Conservation (phyloP, 2,113 vertebrate species). For the Erythrolamprus reginae region DNA sequence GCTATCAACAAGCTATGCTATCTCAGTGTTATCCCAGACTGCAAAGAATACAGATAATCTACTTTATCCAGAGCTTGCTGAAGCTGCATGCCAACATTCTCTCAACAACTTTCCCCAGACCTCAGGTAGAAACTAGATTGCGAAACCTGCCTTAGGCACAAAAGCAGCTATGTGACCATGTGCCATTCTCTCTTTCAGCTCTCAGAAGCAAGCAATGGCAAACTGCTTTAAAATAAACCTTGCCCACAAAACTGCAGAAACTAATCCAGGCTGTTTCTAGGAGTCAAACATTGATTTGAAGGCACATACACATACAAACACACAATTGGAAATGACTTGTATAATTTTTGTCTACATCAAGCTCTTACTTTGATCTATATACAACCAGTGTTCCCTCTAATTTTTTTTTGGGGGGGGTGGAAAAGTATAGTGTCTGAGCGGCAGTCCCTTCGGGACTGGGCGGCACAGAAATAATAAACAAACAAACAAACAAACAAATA, state of each 20-base stretch:
- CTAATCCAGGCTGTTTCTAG: neutral
- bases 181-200: neutral
- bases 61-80: neutral
- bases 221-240: neutral
- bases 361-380: neutral
- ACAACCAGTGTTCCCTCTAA: too few species aligned
- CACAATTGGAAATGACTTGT: neutral
- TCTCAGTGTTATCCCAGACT: neutral
- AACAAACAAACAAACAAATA: too few species aligned
- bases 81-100: neutral
- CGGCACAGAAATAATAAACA: too few species aligned
- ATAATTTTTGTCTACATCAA: neutral
- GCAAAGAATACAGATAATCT: neutral
- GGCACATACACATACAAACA: rapidly evolving
- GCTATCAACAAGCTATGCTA: neutral
- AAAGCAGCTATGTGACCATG: neutral
- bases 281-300: neutral
- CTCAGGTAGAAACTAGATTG: neutral
- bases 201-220: neutral
- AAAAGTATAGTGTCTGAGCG: too few species aligned
- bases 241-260: neutral
- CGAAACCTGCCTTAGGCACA: neutral
- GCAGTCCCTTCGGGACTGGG: too few species aligned
- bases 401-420: too few species aligned
- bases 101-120: neutral